Evolutionary conservation across 2,797 vertebrate genomes (phyloP), one percentile per base, ranked within the genome.

Genomic region (Arnoldichthys spilopterus): DNA sequence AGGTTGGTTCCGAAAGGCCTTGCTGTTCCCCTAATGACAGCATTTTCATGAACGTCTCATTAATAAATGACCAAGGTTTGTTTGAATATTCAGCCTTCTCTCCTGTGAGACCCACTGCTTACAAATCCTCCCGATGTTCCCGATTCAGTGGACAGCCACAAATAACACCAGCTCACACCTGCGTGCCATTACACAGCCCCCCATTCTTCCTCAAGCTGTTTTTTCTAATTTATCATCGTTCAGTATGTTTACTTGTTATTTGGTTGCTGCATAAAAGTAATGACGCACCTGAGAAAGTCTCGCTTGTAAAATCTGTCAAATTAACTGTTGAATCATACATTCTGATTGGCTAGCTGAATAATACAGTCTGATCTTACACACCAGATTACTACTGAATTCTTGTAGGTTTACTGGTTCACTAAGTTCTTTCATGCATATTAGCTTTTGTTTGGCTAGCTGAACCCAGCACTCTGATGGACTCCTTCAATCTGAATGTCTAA

Each of bases 1-100:
- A 87, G 83, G 78, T 82, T 64, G 86, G 78, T 85, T 88, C 86
- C 6, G 85, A 82, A 86, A 85, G 85, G 81, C 76, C 47, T 54
- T 68, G 81, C 71, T 54, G 63, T 49, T 79, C 74, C 76, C 51
- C 72, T 81, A 61, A 77, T 54, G 72, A 74, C 72, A 64, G 68
- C 67, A 45, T 40, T 63, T 61, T 26, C 32, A 82, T 71, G 64
- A 72, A 86, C 71, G 80, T 84, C 77, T 83, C 83, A 85, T 82
- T 79, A 81, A 75, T 68, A 86, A 85, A 88, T 86, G 3, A 85
- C 83, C 63, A 63, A 66, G 59, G 45, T 85, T 85, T 80, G 74
- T 76, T 30, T 56, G 67, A 81, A 82, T 80, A 82, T 83, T 87
- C 80, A 85, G 87, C 88, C 74, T 69, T 71, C 79, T 82, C 73